Percentiles rank a stretch among this genome's conserved stretches.
These are phyloP conservation scores for Contarinia nasturtii DNA, from an alignment of 1,140 invertebrate genomes.

Conservation along the genomic window DNA sequence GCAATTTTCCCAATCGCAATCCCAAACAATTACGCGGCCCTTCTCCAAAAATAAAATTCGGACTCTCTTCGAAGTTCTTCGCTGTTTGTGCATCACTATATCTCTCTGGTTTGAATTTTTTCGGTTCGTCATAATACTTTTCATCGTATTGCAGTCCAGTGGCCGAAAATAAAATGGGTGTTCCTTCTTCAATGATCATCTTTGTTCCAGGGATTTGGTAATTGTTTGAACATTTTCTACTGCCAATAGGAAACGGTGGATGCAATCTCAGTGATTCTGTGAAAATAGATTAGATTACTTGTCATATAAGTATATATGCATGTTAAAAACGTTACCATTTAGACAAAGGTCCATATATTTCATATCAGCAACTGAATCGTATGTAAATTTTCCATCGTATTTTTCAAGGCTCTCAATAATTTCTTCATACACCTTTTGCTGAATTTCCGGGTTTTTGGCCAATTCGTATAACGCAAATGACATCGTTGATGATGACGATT, in stretches of 20 bases:
- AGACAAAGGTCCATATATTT: constrained; percentile 28
- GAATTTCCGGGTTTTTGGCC: constrained; percentile 28
- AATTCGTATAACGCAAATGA: constrained; percentile 27
- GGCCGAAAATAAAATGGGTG: constrained; percentile 22
- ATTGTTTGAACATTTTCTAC: constrained; percentile 11
- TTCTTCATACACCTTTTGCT: constrained; percentile 21
- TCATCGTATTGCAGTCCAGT: constrained; percentile 35
- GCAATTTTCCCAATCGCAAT: not conserved
- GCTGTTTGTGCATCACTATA: constrained; percentile 8
- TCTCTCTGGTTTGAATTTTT: constrained; percentile 9
- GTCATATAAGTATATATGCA: not conserved
- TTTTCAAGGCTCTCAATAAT: constrained; percentile 21
- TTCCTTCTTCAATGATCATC: constrained; percentile 24
- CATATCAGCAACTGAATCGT: constrained; percentile 27
- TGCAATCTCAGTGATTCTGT: constrained; percentile 29
- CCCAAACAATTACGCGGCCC: constrained; percentile 35
- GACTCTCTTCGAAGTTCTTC: constrained; percentile 13
- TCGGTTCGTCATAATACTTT: constrained; percentile 26
- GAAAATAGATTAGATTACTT: not conserved
- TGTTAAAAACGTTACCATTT: constrained; percentile 11
- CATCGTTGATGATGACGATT: constrained; percentile 17
- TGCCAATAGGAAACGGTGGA: constrained; percentile 27
- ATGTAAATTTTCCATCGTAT: constrained; percentile 21
- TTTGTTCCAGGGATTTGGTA: constrained; percentile 25
- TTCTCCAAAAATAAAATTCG: constrained; percentile 38